Percentiles rank a stretch among this genome's conserved stretches.
These are phyloP conservation scores for cattle (Bos taurus) DNA, from an alignment of 2,113 vertebrate genomes.

Conservation along the genomic window DNA sequence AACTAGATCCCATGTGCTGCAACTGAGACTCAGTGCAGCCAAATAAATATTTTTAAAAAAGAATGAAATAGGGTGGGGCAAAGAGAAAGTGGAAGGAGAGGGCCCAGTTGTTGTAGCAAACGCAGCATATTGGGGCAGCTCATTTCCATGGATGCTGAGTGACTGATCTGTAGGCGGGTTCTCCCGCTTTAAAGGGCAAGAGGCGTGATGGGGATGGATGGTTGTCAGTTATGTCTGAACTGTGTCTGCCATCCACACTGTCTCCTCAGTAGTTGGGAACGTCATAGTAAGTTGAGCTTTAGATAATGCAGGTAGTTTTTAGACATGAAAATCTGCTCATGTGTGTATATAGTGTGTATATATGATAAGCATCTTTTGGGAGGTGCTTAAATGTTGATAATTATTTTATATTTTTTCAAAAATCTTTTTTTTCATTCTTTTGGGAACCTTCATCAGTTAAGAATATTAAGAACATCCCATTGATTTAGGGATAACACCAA, in stretches of 20 bases:
- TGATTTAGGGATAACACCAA: neutral
- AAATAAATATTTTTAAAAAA: neutral
- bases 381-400: neutral
- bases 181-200: neutral
- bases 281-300: neutral
- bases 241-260: neutral
- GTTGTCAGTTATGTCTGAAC: neutral
- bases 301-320: neutral
- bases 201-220: rapidly evolving
- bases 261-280: neutral
- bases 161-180: rapidly evolving
- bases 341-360: too few relatives aligned
- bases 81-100: neutral
- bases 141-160: rapidly evolving
- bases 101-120: neutral
- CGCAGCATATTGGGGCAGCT: rapidly evolving
- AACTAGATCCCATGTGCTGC: neutral
- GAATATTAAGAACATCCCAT: neutral
- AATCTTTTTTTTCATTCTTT: neutral
- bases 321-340: neutral
- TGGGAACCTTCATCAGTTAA: neutral
- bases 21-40: neutral
- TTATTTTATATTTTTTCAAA: neutral
- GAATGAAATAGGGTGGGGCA: neutral
- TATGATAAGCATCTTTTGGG: neutral